Conservation (phyloP, 2,113 vertebrate species). For the Centropus unirufus region DNA sequence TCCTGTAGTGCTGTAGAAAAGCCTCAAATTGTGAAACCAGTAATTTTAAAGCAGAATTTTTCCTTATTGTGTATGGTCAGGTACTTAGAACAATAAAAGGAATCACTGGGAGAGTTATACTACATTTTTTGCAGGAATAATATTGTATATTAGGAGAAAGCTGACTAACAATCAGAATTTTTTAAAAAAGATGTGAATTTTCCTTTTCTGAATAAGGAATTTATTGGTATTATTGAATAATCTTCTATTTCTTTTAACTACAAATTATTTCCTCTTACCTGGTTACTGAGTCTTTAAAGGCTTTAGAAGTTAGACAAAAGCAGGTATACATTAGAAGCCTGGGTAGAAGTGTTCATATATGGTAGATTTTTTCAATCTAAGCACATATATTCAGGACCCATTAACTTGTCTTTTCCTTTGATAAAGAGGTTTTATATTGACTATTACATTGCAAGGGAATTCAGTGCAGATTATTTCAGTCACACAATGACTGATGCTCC, state of each 20-base stretch:
- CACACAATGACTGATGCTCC: not conserved
- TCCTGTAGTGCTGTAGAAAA: not conserved
- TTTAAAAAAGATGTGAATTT: not conserved
- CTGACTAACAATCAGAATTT: not conserved
- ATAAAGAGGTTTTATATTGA: not conserved
- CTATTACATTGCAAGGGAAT: not conserved
- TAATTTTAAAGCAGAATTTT: not conserved
- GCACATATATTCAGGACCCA: not conserved
- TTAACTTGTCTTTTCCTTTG: not conserved
- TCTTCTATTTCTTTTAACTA: not conserved
- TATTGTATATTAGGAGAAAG: not conserved
- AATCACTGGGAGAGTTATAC: not conserved
- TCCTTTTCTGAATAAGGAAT: not conserved
- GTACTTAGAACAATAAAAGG: not conserved
- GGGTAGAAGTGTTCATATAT: not conserved
- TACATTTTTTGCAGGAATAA: not conserved
- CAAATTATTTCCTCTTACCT: not conserved
- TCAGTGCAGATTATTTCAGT: not conserved
- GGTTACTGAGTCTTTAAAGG: not conserved
- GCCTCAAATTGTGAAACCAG: not conserved
- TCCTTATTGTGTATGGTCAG: not conserved
- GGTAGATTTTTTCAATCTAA: not conserved
- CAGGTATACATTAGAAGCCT: not conserved
- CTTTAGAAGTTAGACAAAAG: conserved; percentile 12
- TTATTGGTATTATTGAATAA: not conserved